Conservation (phyloP, 2,113 vertebrate genomes). For the Cinclus mexicanus region DNA sequence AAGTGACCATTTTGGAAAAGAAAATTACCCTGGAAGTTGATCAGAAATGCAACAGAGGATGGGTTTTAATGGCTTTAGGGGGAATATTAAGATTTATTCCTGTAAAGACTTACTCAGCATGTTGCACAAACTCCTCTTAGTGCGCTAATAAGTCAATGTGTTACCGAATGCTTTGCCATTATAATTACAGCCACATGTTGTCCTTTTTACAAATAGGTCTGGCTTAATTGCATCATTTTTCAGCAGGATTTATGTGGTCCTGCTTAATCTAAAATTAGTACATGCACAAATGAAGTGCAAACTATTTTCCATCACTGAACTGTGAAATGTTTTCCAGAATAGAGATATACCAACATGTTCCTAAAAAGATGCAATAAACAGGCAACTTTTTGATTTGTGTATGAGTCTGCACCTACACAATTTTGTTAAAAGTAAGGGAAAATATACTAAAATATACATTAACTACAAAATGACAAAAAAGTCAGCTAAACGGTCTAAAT, state of each 20-base stretch:
- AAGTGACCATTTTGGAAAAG: neutral
- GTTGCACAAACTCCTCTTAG: slow-evolving; percentile 75
- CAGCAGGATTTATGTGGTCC: slow-evolving; percentile 74
- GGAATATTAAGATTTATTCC: slow-evolving; percentile 69
- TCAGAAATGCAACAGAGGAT: slow-evolving; percentile 22
- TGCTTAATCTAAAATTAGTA: slow-evolving; percentile 77
- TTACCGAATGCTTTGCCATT: slow-evolving; percentile 69
- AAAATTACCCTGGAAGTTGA: neutral
- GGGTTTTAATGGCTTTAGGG: slow-evolving; percentile 20
- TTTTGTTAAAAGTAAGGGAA: neutral
- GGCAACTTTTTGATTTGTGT: slow-evolving; percentile 38
- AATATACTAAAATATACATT: neutral
- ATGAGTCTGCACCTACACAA: neutral
- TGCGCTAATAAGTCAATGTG: slow-evolving; percentile 73
- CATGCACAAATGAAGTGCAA: slow-evolving; percentile 73
- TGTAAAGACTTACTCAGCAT: slow-evolving; percentile 72
- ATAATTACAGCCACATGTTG: slow-evolving; percentile 78
- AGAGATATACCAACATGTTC: slow-evolving; percentile 41
- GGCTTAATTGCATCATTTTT: slow-evolving; percentile 77
- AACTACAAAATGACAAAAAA: neutral
- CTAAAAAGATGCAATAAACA: slow-evolving; percentile 22
- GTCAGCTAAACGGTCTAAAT: neutral
- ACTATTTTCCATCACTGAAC: slow-evolving; percentile 66
- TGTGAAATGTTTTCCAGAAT: slow-evolving; percentile 57
- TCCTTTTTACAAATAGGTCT: slow-evolving; percentile 75